A percentile compares a stretch with the other conserved stretches of the same genome.
Evolutionary conservation across 2,888 invertebrate species (phyloP).

Genomic region (Synergus laeviventris): DNA sequence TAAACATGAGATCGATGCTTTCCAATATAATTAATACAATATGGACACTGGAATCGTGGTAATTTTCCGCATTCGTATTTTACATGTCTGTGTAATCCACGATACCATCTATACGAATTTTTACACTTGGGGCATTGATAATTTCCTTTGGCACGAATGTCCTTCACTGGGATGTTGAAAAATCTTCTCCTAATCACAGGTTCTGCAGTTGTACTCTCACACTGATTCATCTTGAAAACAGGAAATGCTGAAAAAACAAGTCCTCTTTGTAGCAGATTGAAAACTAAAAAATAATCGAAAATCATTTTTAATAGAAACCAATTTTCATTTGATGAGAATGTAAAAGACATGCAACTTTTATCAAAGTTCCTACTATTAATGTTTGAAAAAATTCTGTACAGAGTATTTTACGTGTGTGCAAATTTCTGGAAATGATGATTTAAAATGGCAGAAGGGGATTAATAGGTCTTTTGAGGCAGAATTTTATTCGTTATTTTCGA

Average conservation of each 20-base stretch:
- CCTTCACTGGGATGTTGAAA: constrained; percentile 36
- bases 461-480: too few relatives aligned
- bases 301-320: too few relatives aligned
- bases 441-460: neutral
- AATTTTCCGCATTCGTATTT: constrained; percentile 72
- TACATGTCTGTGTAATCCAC: constrained; percentile 78
- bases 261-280: neutral
- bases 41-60: constrained; percentile 76
- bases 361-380: neutral
- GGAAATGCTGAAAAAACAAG: constrained; percentile 48
- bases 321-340: too few relatives aligned
- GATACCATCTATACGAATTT: constrained; percentile 79
- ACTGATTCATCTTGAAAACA: constrained; percentile 43
- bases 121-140: constrained; percentile 77
- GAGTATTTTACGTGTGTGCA: too few relatives aligned
- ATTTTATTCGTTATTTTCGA: constrained; percentile 35
- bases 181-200: constrained; percentile 31
- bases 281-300: too few relatives aligned
- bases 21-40: constrained; percentile 77
- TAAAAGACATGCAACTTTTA: neutral
- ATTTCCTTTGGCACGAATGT: constrained; percentile 60
- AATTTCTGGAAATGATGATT: too few relatives aligned
- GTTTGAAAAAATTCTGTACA: too few relatives aligned
- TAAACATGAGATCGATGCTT: constrained; percentile 78
- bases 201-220: constrained; percentile 23